Base-by-base conservation (phyloP, 2,888 invertebrate species). In the Ecliptopera silaceata region DNA sequence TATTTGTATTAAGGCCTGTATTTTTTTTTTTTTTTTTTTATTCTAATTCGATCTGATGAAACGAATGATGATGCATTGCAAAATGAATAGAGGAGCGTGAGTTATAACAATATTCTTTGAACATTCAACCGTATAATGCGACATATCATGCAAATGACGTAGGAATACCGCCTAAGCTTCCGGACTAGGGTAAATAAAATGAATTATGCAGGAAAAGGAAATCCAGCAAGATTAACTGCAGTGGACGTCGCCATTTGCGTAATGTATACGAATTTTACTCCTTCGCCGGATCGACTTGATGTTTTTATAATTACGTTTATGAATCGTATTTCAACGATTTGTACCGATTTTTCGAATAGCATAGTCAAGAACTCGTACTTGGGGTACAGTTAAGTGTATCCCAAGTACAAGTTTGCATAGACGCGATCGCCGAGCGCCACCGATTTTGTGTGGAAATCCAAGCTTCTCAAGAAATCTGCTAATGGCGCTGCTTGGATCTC, bases 171-270 rank as follows among this genome's bases (percentile, higher is more conserved):
- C n/a, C 18, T 20, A 18, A 8, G 13, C 47, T 57, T 32, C 29
- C 12, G 43, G 3, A 1, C 46, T 56, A 52, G 26, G 11, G 32
- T 53, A 55, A 59, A 65, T 57, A 57, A 57, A 50, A 61, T 63
- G 61, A 65, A 65, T 65, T 53, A 65, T 65, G 52, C 61, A 65
- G 55, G 53, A 54, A 55, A 54, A 39, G 53, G 47, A 61, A 65
- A 53, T 48, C 58, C 50, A 50, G 39, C 42, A 56, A 65, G 65
- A 65, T 65, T 63, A 65, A 61, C 63, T 65, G 59, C 63, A 61
- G 55, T 57, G 61, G 55, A 36, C 26, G 42, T 47, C 47, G 57
- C 43, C 54, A 57, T 61, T 61, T 57, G 48, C 52, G 31, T 60
- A 54, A 52, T 49, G 36, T 49, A 45, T 58, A 53, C 53, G 45